phyloP scores from a whole-genome alignment of 1,140 invertebrate genomes.

The Reticulitermes speratus region DNA sequence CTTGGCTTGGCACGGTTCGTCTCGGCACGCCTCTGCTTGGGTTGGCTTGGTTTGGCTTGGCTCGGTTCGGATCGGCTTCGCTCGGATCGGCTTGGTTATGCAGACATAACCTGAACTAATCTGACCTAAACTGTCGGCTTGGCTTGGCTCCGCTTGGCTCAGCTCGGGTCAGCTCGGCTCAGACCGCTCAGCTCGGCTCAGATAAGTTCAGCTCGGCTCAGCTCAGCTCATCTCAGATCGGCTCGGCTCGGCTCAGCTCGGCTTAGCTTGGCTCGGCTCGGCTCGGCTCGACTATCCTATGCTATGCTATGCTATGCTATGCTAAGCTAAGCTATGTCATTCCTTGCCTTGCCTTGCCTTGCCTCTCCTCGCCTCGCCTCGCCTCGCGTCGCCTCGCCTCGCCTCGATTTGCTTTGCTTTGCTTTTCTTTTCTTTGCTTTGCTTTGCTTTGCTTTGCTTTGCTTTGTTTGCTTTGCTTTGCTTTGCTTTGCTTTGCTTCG shows the following conservation, averaged over 20 bases:
- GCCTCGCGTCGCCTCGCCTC: neutral
- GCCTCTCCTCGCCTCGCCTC: neutral
- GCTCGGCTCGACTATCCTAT: constrained; percentile 8
- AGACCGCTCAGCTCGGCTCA: too few species aligned
- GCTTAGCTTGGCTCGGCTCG: constrained; percentile 24
- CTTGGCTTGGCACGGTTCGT: too few species aligned
- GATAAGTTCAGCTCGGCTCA: neutral
- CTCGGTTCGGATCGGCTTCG: neutral
- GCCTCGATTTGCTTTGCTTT: constrained; percentile 14
- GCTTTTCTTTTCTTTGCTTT: neutral
- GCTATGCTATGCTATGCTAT: constrained; percentile 8
- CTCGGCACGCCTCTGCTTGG: too few species aligned
- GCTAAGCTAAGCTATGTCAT: too few species aligned
- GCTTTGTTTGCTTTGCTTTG: constrained; percentile 3
- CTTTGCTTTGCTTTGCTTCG: constrained; percentile 1
- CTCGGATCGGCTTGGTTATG: neutral
- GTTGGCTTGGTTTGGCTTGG: constrained; percentile 1
- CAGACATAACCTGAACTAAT: neutral
- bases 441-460: neutral
- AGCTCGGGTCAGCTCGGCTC: too few species aligned
- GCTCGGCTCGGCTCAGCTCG: neutral
- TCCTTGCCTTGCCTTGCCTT: constrained; percentile 20
- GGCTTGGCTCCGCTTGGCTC: constrained; percentile 10
- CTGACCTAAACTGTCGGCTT: neutral
- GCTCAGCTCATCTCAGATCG: neutral